These are phyloP conservation scores for Coelinius sp. DNA, from an alignment of 2,888 invertebrate genomes.

Conservation along the genomic window DNA sequence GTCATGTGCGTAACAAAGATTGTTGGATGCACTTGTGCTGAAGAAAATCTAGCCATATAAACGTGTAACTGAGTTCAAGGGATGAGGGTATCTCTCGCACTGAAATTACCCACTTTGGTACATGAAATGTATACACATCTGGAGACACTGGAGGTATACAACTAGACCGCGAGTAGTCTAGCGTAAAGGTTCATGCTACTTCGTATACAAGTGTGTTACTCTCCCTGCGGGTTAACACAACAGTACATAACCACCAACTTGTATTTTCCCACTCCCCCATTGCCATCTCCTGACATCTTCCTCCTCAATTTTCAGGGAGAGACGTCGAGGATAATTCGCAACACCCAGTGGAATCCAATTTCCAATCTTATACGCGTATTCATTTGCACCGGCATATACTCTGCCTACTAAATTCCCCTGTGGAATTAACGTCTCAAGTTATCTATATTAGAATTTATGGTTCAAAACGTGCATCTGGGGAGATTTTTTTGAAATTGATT, in stretches of 20 bases:
- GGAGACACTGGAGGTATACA: background rate
- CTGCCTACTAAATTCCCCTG: conserved; percentile 4
- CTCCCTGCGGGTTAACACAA: conserved; percentile 6
- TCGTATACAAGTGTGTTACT: conserved; percentile 18
- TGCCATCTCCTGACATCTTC: background rate
- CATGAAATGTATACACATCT: background rate
- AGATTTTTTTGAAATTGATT: background rate
- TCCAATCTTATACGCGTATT: conserved; percentile 29
- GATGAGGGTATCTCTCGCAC: background rate
- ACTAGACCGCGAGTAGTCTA: conserved; percentile 4
- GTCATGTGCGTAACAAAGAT: background rate
- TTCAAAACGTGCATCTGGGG: background rate
- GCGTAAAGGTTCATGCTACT: conserved; percentile 21
- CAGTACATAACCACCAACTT: conserved; percentile 5
- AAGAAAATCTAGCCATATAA: background rate
- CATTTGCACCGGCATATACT: conserved; percentile 15
- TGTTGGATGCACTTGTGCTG: background rate
- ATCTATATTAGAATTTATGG: conserved; percentile 1
- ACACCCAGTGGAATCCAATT: conserved; percentile 28
- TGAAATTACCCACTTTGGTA: conserved; percentile 9
- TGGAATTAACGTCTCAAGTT: conserved; percentile 15
- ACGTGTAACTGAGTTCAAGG: background rate
- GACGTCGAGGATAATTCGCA: conserved; percentile 22
- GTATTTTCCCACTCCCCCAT: background rate
- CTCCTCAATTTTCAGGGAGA: conserved; percentile 17